phyloP scores from a whole-genome alignment of 2,888 invertebrate species.

The Conistra vaccinii region DNA sequence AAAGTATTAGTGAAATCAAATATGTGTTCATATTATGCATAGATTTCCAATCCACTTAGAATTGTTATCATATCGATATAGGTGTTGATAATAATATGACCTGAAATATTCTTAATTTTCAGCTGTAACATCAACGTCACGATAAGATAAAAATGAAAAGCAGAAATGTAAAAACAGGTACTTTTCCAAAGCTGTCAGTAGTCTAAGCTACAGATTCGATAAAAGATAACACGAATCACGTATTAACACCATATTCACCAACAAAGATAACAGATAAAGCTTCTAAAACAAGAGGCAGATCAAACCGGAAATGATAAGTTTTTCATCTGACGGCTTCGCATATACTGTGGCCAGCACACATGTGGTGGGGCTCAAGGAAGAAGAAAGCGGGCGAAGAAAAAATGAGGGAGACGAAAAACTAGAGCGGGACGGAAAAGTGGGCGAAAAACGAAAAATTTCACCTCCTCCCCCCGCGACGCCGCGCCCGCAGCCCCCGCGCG shows the following conservation, averaged over 20 bases:
- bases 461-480: constrained; percentile 77
- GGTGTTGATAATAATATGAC: constrained; percentile 1
- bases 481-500: constrained; percentile 73
- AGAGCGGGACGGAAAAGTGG: constrained; percentile 91
- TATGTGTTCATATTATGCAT: background rate
- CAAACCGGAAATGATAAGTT: constrained; percentile 82
- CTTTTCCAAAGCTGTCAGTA: constrained; percentile 37
- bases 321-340: constrained; percentile 67
- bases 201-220: constrained; percentile 51
- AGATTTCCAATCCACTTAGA: constrained; percentile 4
- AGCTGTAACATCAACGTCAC: constrained; percentile 1
- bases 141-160: constrained; percentile 41
- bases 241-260: constrained; percentile 38
- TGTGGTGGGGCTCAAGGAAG: constrained; percentile 91
- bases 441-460: constrained; percentile 91
- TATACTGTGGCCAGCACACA: constrained; percentile 86
- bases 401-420: constrained; percentile 91
- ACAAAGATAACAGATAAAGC: constrained; percentile 55
- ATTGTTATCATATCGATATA: constrained; percentile 15
- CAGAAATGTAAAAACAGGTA: constrained; percentile 29
- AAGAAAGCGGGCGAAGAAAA: constrained; percentile 90
- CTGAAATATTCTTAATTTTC: constrained; percentile 37
- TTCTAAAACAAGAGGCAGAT: constrained; percentile 50
- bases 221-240: constrained; percentile 50
- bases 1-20: background rate